Evolutionary conservation across 2,797 vertebrate species (phyloP), one percentile per base, ranked within the genome.

Genomic region (Anas acuta): DNA sequence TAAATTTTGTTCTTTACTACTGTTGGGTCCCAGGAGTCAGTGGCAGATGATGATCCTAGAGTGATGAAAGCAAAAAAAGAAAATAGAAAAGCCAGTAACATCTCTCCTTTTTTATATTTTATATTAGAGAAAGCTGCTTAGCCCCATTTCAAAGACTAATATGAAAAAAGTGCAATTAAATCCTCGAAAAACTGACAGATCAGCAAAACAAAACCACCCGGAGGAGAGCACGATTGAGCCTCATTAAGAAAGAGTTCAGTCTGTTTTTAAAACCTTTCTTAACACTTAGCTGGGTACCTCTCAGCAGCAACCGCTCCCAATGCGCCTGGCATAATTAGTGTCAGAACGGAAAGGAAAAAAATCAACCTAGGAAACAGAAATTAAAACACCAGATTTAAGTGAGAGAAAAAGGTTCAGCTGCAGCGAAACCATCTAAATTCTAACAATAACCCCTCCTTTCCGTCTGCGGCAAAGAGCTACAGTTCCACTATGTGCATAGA

Each of bases 201-300:
- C 98, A 98, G 97, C 98, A 97, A 98, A 98, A 98, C 97, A 98
- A 97, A 98, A 98, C 97, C 97, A 97, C 97, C 96, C 97, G 70
- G 96, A 97, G 97, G 97, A 98, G 97, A 96, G 95, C 94, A 96
- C 96, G 87, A 97, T 96, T 93, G 97, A 97, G 97, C 97, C 97
- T 97, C 97, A 97, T 97, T 97, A 97, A 97, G 97, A 92, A 97
- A 97, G 97, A 98, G 97, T 97, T 98, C 97, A 96, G 97, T 92
- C 97, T 97, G 97, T 98, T 98, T 98, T 97, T 96, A 98, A 97
- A 98, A 96, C 97, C 97, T 96, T 97, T 98, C 97, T 97, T 97
- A 98, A 97, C 97, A 97, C 97, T 97, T 97, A 98, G 97, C 97
- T 96, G 96, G 97, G 97, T 97, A 96, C 97, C 90, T 95, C 97